Base-by-base conservation (phyloP, 2,113 vertebrate genomes). In the Phylloscopus trochiloides region DNA sequence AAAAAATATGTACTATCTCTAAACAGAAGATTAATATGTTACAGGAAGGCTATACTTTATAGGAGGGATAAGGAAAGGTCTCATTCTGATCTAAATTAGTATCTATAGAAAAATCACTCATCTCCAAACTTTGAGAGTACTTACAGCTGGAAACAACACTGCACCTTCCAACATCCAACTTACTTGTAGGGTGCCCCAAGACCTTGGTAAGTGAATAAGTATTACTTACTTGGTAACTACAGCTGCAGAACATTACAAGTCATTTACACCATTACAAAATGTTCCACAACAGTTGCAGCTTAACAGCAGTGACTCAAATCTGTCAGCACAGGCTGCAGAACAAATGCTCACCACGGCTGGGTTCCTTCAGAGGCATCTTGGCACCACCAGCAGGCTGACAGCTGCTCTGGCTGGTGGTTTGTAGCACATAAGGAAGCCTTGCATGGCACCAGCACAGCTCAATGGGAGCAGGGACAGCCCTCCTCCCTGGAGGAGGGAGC, bases 171-270 rank as follows among this genome's bases (percentile, higher is more conserved):
- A 75, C 3, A 43, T 8, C 21, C 20, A 21, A 28, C 17, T 50
- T 57, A 45, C 9, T 57, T 38, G 17, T 29, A 65, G 28, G 1
- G 0, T 32, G 5, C 31, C 57, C n/a, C 1, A 0, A 73, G 19
- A 65, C 45, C 28, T 72, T 26, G 13, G 19, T 65, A 70, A 45
- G 25, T 18, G 12, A 14, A 16, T 12, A 58, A 45, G 20, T 47
- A 47, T 47, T 47, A 47, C 45, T 45, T 45, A 19, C 43, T 47
- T 47, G 45, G 20, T 47, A 47, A 47, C 54, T 68, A n/a, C 48
- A 72, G 52, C 65, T 91, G 61, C 36, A 91, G 47, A 43, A 75
- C 2, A 17, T 55, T 38, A 42, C 58, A 48, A 1, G 34, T 25
- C 43, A 31, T 54, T 42, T 36, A 26, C 36, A 25, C 3, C 12